Evolutionary conservation across 2,113 vertebrate species (phyloP).

Genomic region (Odontophorus gujanensis): DNA sequence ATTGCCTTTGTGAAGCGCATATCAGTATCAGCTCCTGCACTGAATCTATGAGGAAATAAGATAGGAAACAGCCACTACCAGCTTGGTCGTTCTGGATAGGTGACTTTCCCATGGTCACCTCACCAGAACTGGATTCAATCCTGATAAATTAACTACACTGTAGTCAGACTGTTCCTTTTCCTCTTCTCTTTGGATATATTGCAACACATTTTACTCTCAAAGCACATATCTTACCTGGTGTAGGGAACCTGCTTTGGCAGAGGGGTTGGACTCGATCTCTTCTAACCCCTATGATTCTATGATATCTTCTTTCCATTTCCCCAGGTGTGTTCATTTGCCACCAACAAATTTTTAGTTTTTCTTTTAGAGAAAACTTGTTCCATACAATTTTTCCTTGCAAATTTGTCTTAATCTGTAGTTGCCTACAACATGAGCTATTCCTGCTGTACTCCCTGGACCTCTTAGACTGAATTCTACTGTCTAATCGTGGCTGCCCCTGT

Average conservation of each 20-base stretch:
- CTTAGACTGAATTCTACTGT: neutral
- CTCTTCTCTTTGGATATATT: neutral
- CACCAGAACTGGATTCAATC: neutral
- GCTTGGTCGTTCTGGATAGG: neutral
- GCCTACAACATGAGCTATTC: neutral
- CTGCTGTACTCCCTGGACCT: neutral
- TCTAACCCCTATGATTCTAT: too few relatives aligned
- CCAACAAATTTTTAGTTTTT: neutral
- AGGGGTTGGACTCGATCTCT: too few relatives aligned
- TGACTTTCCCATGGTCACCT: too few relatives aligned
- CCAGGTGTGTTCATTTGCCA: neutral
- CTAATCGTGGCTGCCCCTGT: neutral
- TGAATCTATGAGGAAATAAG: neutral
- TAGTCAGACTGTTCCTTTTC: neutral
- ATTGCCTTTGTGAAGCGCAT: neutral
- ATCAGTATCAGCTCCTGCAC: neutral
- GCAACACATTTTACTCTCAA: neutral
- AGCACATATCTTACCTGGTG: too few relatives aligned
- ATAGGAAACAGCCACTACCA: neutral
- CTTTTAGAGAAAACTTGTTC: neutral
- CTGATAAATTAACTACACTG: neutral
- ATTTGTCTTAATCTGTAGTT: neutral
- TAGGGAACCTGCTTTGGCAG: too few relatives aligned
- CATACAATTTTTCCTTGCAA: neutral
- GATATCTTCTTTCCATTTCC: neutral